Conservation (phyloP, 2,113 vertebrate species). For the Neolamprologus toae region DNA sequence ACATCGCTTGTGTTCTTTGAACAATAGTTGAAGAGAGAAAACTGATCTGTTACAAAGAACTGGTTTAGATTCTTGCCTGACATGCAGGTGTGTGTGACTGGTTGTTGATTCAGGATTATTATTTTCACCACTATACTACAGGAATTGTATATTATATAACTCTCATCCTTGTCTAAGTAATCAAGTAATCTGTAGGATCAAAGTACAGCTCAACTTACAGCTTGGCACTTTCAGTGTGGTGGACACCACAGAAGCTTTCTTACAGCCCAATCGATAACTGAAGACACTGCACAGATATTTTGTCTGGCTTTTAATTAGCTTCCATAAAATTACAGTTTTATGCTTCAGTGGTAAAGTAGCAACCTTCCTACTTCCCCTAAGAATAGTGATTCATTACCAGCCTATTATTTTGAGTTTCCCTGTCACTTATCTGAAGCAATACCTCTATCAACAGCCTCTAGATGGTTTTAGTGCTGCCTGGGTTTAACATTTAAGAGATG, state of each 20-base stretch:
- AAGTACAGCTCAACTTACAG: neutral
- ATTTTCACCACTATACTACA: neutral
- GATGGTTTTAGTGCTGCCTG: neutral
- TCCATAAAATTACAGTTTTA: neutral
- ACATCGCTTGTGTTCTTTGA: neutral
- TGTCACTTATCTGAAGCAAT: neutral
- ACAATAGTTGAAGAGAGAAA: neutral
- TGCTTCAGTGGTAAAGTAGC: neutral
- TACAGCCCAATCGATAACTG: neutral
- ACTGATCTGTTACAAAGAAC: neutral
- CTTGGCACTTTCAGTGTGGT: neutral
- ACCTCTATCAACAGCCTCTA: neutral
- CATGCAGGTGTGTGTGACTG: neutral
- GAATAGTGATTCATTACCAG: neutral
- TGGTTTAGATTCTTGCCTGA: neutral
- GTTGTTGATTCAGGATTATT: neutral
- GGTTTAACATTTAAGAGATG: neutral
- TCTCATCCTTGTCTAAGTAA: neutral
- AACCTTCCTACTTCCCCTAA: neutral
- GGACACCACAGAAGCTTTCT: neutral
- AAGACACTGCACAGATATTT: neutral
- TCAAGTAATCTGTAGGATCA: neutral
- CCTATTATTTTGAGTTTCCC: neutral
- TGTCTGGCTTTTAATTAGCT: neutral
- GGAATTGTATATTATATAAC: neutral